Evolutionary conservation across 2,113 vertebrate species (phyloP), one percentile per base, ranked within the genome.

Genomic region (Perca flavescens): DNA sequence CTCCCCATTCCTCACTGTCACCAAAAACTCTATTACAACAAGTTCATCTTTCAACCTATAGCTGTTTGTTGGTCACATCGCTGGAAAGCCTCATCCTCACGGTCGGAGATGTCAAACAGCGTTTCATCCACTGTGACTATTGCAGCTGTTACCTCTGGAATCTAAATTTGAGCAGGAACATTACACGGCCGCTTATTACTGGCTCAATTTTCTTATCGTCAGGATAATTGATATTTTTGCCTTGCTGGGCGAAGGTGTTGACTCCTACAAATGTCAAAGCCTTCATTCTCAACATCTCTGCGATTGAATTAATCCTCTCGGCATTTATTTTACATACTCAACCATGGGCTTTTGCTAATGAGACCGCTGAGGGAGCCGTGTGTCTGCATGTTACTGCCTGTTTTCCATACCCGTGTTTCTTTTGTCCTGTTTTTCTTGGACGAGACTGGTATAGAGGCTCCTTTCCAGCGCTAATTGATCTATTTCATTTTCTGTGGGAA

Each of bases 1-100:
- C 84, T 67, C 43, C 36, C 81, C 46, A 60, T 89, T 46, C 57
- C 66, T 90, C 90, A 83, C 82, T 89, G 90, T 92, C 89, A 87
- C 74, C 63, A 46, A 79, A 83, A 88, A 85, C 82, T 84, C 82
- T 15, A 74, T 85, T 63, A 77, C 63, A 49, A 76, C 70, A 31
- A 79, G 79, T 86, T 86, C 81, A 80, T 88, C 84, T 69, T 53
- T 77, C 65, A 74, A 65, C 84, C 61, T 28, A 2, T 22, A 82
- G 82, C 82, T 57, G 71, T 83, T 84, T 74, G 82, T 74, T 72
- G 80, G 80, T 80, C 87, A 66, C 69, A 25, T 64, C 8, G 56
- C 64, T 79, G 75, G 31, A 84, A 73, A 77, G 36, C 78, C 40
- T 79, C 49, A 0, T 34, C 25, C 52, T 58, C 73, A 21, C 40